Evolutionary conservation across 2,797 vertebrate genomes (phyloP).

Genomic region (Graptemys geographica): DNA sequence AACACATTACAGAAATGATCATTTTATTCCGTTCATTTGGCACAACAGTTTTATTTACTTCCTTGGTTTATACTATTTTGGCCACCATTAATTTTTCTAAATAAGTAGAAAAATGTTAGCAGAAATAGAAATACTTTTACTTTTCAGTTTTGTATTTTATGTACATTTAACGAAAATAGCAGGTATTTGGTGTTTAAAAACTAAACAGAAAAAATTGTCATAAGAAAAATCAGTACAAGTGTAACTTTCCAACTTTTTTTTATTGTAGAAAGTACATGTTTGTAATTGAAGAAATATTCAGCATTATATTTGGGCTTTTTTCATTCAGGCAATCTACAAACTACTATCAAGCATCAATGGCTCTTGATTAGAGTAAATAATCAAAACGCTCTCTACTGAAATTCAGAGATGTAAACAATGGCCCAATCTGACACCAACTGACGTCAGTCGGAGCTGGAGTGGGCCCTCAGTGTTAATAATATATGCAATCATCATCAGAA

Average conservation of each 20-base stretch:
- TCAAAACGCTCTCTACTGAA: background rate
- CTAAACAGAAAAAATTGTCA: background rate
- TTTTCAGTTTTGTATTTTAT: background rate
- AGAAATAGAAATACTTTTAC: background rate
- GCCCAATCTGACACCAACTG: background rate
- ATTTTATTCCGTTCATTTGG: background rate
- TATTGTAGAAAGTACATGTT: background rate
- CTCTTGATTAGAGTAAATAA: background rate
- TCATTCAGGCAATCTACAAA: background rate
- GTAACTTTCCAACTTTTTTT: background rate
- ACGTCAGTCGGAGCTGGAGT: background rate
- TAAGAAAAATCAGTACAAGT: fast-evolving
- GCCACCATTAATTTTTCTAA: background rate
- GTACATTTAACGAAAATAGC: background rate
- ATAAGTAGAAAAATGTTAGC: background rate
- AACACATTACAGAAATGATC: background rate
- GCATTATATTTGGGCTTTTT: background rate
- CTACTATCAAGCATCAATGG: background rate
- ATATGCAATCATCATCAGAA: background rate
- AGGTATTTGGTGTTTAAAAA: background rate
- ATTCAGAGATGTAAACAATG: fast-evolving
- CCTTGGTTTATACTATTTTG: background rate
- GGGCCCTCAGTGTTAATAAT: background rate
- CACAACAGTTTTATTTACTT: background rate
- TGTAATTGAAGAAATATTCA: fast-evolving